Base-by-base conservation (phyloP, 2,113 vertebrate genomes). In the Manacus vitellinus region DNA sequence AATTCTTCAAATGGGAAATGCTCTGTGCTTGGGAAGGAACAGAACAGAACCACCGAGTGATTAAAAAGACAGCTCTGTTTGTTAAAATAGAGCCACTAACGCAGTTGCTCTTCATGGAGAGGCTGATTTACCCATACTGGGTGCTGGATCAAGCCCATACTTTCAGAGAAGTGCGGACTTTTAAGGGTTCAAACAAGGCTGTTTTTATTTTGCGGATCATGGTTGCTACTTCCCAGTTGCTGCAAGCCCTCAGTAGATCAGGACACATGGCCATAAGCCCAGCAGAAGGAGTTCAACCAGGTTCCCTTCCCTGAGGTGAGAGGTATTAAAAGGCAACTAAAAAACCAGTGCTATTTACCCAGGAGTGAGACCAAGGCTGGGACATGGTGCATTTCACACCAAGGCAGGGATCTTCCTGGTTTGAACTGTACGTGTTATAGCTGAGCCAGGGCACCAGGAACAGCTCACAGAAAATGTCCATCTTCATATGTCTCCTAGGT, bases 1-100 rank as follows among this genome's bases (percentile, higher is more conserved):
- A 93, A 89, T 92, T 97, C 73, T 87, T 97, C 96, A 97, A 94
- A 92, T 95, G 15, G 12, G 89, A 98, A 98, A 91, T 88, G 80
- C 19, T 55, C 58, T 74, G 63, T 91, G 54, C 92, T 96, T 96
- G 66, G 79, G 65, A 94, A 85, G 85, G 70, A 97, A 82, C 27
- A 46, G 74, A 94, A 73, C 35, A 78, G 39, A 89, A 81, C 44
- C 3, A 10, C 82, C 8, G 12, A 76, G 46, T 83, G 77, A 97
- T 91, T 96, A 81, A 93, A 92, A 97, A 92, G 49, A 54, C 61
- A 75, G 86, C 58, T 91, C 47, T 8, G 10, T 49, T 41, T 96
- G 62, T 54, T 82, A 88, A 51, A 80, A 85, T n/a, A 91, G 56
- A 91, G 27, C 31, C 1, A 1, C 12, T 96, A 81, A 80, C 5